phyloP scores from a whole-genome alignment of 2,113 vertebrate species.

The Rafetus swinhoei region DNA sequence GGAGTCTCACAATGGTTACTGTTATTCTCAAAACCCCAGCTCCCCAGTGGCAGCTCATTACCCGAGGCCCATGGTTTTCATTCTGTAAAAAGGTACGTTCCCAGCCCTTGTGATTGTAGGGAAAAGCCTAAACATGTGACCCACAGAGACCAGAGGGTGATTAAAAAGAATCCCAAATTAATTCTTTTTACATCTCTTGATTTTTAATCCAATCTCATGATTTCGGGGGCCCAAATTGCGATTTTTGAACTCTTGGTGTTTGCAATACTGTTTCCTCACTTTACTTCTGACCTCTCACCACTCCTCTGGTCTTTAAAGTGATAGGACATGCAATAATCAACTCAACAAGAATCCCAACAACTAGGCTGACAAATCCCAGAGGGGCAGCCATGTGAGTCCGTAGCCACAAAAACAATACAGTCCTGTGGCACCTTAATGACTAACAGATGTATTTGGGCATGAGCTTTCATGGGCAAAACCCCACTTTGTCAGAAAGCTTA shows the following conservation, averaged over 20 bases:
- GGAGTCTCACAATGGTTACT: not conserved
- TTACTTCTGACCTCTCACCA: slow-evolving; percentile 36
- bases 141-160: slow-evolving; percentile 16
- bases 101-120: not conserved
- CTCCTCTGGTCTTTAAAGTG: not conserved
- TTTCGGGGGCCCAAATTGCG: not conserved
- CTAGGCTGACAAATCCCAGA: not conserved
- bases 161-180: not conserved
- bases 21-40: slow-evolving; percentile 26
- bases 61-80: not conserved
- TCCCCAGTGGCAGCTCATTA: not conserved
- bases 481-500: too few relatives aligned
- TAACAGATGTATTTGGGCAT: too few relatives aligned
- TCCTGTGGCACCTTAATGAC: too few relatives aligned
- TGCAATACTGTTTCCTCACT: slow-evolving; percentile 62
- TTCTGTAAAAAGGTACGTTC: not conserved
- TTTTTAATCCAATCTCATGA: not conserved
- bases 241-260: slow-evolving; percentile 10
- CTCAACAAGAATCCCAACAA: slow-evolving; percentile 61
- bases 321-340: not conserved
- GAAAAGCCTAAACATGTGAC: slow-evolving; percentile 49
- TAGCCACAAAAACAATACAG: too few relatives aligned
- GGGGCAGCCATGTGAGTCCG: too few relatives aligned
- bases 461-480: too few relatives aligned
- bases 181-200: slow-evolving; percentile 7